phyloP scores from a whole-genome alignment of 1,140 invertebrate species.

The Drosophila kohkoa region DNA sequence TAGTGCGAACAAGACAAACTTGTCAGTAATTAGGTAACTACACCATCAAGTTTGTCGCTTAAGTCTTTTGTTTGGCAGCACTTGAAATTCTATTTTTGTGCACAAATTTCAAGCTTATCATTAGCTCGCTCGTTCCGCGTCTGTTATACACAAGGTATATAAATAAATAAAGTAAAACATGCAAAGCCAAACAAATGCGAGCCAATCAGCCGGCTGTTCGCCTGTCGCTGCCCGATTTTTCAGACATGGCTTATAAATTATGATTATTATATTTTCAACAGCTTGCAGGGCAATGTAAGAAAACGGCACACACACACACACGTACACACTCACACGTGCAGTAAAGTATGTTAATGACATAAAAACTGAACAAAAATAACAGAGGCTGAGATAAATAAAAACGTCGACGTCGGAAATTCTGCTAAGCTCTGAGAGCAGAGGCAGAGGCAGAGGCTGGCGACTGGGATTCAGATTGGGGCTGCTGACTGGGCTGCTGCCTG shows the following conservation, averaged over 20 bases:
- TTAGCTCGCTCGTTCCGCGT: conserved; percentile 19
- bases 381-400: conserved; percentile 38
- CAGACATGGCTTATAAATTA: conserved; percentile 64
- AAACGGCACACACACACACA: conserved; percentile 35
- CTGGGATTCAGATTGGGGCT: neutral
- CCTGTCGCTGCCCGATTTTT: conserved; percentile 52
- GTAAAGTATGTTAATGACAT: conserved; percentile 79
- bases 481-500: conserved; percentile 13
- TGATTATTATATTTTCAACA: conserved; percentile 78
- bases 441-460: conserved; percentile 17
- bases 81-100: conserved; percentile 26
- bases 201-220: conserved; percentile 46
- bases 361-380: conserved; percentile 62
- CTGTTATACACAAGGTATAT: conserved; percentile 17
- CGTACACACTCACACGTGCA: conserved; percentile 3
- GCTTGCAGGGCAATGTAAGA: conserved; percentile 51
- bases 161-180: conserved; percentile 34
- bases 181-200: conserved; percentile 64
- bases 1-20: conserved; percentile 26
- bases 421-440: conserved; percentile 46
- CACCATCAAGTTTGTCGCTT: conserved; percentile 48
- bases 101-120: conserved; percentile 37
- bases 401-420: conserved; percentile 27
- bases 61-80: conserved; percentile 51
- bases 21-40: conserved; percentile 48